A percentile compares a stretch with the other conserved stretches of the same genome.
These are phyloP conservation scores for Fundulus diaphanus DNA, from an alignment of 2,797 vertebrate genomes.

Conservation along the genomic window DNA sequence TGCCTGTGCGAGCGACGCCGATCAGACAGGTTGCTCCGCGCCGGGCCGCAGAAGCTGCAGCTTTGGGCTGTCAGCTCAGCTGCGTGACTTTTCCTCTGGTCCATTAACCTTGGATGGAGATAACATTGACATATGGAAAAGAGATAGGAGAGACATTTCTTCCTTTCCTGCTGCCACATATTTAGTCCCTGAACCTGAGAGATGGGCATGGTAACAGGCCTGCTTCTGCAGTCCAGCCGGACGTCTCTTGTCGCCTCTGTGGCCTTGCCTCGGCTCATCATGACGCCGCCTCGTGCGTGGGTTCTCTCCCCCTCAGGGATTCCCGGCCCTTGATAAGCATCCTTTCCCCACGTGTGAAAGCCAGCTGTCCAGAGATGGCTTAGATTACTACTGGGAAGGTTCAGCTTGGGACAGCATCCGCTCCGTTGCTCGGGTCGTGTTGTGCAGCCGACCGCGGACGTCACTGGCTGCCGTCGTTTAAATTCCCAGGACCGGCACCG, in stretches of 20 bases:
- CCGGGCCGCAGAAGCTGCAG: neutral
- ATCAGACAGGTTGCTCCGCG: neutral
- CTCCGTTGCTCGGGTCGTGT: constrained; percentile 1
- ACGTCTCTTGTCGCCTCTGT: neutral
- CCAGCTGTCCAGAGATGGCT: constrained; percentile 10
- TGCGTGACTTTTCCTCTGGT: constrained; percentile 23
- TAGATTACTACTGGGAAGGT: neutral
- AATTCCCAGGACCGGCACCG: no score
- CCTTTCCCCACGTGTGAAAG: constrained; percentile 27
- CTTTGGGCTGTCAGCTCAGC: constrained; percentile 24
- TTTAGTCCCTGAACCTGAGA: constrained; percentile 5
- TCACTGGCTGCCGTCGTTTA: no score
- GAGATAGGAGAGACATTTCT: neutral
- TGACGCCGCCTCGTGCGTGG: no score
- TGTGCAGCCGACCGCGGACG: constrained; percentile 13
- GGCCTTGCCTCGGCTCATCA: constrained; percentile 5
- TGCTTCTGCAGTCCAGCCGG: neutral
- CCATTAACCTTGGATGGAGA: constrained; percentile 23
- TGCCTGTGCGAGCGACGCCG: no score
- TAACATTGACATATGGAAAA: constrained; percentile 10
- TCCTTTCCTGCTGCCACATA: neutral
- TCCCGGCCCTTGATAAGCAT: constrained; percentile 15
- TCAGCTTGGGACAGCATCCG: constrained; percentile 31
- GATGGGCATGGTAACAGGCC: constrained; percentile 12
- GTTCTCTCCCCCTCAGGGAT: constrained; percentile 26